phyloP scores from a whole-genome alignment of 2,113 vertebrate species.

The Xiphophorus hellerii region DNA sequence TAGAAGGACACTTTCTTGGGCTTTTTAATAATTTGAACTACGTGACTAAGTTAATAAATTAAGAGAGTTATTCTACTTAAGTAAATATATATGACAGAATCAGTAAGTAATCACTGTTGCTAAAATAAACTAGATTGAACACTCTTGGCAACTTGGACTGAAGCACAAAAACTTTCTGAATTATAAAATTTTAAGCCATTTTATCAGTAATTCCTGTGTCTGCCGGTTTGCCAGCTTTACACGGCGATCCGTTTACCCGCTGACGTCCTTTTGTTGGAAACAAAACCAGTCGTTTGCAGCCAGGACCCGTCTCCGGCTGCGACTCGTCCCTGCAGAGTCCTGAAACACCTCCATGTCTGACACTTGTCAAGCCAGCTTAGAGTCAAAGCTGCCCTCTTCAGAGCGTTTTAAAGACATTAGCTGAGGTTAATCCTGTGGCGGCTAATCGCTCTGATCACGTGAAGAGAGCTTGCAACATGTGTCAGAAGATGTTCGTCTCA shows the following conservation, averaged over 20 bases:
- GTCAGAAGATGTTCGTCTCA: not conserved
- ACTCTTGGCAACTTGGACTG: slow-evolving; percentile 11
- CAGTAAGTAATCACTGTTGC: slow-evolving; percentile 28
- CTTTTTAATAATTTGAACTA: not conserved
- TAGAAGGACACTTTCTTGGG: not conserved
- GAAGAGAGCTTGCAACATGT: not conserved
- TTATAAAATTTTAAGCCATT: slow-evolving; percentile 5
- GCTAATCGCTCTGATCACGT: slow-evolving; percentile 25
- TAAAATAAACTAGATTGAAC: slow-evolving; percentile 42
- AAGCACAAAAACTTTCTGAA: slow-evolving; percentile 8
- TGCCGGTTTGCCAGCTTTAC: not conserved
- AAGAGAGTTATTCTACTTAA: not conserved
- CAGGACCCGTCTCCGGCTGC: slow-evolving; percentile 26
- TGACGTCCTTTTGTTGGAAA: not conserved
- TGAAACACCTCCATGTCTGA: slow-evolving; percentile 43
- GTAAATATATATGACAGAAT: not conserved
- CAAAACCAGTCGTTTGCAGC: slow-evolving; percentile 4
- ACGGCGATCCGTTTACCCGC: not conserved
- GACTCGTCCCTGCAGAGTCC: not conserved
- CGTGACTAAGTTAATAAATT: not conserved
- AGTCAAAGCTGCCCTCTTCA: slow-evolving; percentile 61
- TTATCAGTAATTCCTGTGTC: not conserved
- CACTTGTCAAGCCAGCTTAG: slow-evolving; percentile 57
- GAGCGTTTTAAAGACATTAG: slow-evolving; percentile 56
- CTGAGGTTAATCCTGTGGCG: slow-evolving; percentile 35